Evolutionary conservation across 2,888 invertebrate species (phyloP).

Genomic region (Cylloceria caligata): DNA sequence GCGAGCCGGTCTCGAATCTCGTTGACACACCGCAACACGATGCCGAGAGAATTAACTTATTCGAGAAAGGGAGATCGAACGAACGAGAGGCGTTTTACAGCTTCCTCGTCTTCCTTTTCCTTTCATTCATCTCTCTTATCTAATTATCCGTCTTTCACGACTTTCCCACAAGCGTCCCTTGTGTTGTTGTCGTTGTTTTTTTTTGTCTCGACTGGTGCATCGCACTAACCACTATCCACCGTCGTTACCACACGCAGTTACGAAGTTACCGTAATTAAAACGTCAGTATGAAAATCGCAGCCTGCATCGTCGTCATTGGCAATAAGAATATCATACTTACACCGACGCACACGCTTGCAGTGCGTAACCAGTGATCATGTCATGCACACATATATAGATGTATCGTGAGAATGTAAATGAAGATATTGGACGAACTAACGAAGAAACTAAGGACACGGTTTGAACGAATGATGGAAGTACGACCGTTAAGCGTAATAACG

Average conservation of each 20-base stretch:
- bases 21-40: slow-evolving; percentile 31
- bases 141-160: slow-evolving; percentile 32
- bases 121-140: slow-evolving; percentile 24
- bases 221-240: slow-evolving; percentile 8
- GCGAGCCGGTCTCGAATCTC: slow-evolving; percentile 64
- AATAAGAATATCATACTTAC: slow-evolving; percentile 25
- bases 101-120: neutral
- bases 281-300: slow-evolving; percentile 7
- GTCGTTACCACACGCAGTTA: slow-evolving; percentile 13
- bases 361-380: slow-evolving; percentile 15
- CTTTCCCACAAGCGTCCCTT: slow-evolving; percentile 12
- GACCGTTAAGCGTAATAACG: slow-evolving; percentile 25
- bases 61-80: slow-evolving; percentile 14
- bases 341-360: neutral
- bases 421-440: slow-evolving; percentile 2
- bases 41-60: slow-evolving; percentile 35
- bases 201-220: neutral
- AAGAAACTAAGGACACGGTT: slow-evolving; percentile 11
- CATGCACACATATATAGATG: neutral
- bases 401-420: slow-evolving; percentile 23
- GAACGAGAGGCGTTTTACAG: slow-evolving; percentile 21
- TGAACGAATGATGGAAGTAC: slow-evolving; percentile 39
- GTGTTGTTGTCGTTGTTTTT: slow-evolving; percentile 9
- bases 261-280: slow-evolving; percentile 34
- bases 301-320: slow-evolving; percentile 17